Evolutionary conservation across 2,113 vertebrate genomes (phyloP), one percentile per base, ranked within the genome.

Genomic region (Burhinus bistriatus): DNA sequence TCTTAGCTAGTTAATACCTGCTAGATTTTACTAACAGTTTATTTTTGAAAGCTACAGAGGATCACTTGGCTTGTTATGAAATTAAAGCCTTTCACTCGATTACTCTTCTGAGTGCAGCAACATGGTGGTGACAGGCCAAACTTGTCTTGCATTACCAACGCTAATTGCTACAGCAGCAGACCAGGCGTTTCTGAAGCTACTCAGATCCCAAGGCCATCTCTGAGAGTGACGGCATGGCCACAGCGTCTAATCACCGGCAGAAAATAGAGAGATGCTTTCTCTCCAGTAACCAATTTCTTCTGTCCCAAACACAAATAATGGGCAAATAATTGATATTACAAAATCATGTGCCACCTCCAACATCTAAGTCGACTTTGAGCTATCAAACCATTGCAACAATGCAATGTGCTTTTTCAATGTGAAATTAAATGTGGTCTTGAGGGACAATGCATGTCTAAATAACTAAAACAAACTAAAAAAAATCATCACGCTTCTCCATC

Each of bases 1-100:
- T 77, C 83, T 83, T 80, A 58, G 77, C 68, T 90, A 95, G 87
- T 92, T 87, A 87, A 69, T 52, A 89, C 58, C 54, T 90, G 68
- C 58, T 49, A 42, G 72, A 77, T 81, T 77, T 77, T 80, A 91
- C 78, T 71, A 86, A 85, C 45, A 65, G 66, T 79, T 30, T 62
- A 20, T 40, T 90, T 94, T 54, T 77, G 42, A 94, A 83, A 81
- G 69, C 69, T 69, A 34, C n/a, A 64, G 69, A 90, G 64, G 64
- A 90, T 80, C 69, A 36, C 64, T 87, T 87, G 73, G 69, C 69
- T 92, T 49, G 38, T 89, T 94, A 89, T 20, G 69, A 94, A 84
- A 84, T 81, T 54, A 81, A 94, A 84, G 64, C 59, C 81, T 84
- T 84, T 81, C 54, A 49, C 64, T 87, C 42, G 69, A 81, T 36